Conservation (phyloP, 2,888 invertebrate genomes). For the Caenorhabditis zanzibari region DNA sequence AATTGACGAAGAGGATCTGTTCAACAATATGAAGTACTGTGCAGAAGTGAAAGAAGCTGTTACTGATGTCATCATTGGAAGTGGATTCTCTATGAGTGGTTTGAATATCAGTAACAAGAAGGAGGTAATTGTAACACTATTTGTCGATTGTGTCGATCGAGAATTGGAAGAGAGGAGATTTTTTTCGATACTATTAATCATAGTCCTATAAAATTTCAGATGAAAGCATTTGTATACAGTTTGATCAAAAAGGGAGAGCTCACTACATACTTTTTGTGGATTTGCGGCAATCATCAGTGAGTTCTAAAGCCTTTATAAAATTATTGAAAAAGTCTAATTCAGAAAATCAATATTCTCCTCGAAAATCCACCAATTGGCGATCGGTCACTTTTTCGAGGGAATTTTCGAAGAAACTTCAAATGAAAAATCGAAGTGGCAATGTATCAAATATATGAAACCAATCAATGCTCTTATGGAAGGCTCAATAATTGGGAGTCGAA, state of each 20-base stretch:
- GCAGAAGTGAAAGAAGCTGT: background rate
- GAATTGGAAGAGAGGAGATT: too few relatives aligned
- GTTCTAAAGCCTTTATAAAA: background rate
- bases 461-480: constrained; percentile 2
- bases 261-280: constrained; percentile 8
- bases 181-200: background rate
- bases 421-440: constrained; percentile 23
- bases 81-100: background rate
- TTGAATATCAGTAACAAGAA: background rate
- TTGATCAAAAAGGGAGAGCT: background rate
- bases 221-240: constrained; percentile 29
- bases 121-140: too few relatives aligned
- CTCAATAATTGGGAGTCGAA: background rate
- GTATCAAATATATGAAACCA: constrained; percentile 14
- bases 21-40: background rate
- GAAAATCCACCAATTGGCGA: background rate
- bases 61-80: background rate
- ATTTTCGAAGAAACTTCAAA: constrained; percentile 1
- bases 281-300: constrained; percentile 24
- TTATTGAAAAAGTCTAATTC: background rate
- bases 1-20: background rate
- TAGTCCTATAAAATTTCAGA: constrained; percentile 8
- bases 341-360: constrained; percentile 17
- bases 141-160: too few relatives aligned
- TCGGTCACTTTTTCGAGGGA: constrained; percentile 44